A percentile compares a stretch with the other conserved stretches of the same genome.
Evolutionary conservation across 2,113 vertebrate species (phyloP).

Genomic region (Camelus dromedarius): DNA sequence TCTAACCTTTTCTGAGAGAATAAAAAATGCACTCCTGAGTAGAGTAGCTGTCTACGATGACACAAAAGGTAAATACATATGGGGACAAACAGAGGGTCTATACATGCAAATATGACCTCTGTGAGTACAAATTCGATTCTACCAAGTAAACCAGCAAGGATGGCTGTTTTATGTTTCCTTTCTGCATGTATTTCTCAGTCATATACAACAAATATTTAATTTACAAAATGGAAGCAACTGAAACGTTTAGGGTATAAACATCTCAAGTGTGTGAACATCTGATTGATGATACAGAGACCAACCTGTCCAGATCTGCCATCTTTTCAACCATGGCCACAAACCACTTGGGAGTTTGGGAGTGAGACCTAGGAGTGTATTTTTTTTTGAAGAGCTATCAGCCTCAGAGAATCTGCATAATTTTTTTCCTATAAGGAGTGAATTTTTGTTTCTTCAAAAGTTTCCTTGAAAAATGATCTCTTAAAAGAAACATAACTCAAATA

Average conservation of each 20-base stretch:
- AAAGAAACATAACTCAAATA: not conserved
- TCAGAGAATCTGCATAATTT: not conserved
- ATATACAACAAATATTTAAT: constrained; percentile 61
- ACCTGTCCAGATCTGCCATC: not conserved
- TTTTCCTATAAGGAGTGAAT: not conserved
- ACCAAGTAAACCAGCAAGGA: constrained; percentile 56
- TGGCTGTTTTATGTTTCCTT: not conserved
- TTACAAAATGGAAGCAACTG: constrained; percentile 59
- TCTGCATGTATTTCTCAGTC: not conserved
- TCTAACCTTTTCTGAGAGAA: not conserved
- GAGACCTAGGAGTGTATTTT: not conserved
- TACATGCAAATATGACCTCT: not conserved
- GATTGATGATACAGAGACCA: constrained; percentile 45
- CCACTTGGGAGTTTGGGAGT: not conserved
- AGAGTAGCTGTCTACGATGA: not conserved
- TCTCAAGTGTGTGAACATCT: constrained; percentile 50
- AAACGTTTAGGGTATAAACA: constrained; percentile 48
- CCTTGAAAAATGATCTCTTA: not conserved
- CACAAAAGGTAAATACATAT: constrained; percentile 37
- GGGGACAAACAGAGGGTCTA: not conserved
- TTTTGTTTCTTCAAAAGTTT: constrained; percentile 30
- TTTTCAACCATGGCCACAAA: not conserved
- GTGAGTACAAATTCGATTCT: constrained; percentile 63
- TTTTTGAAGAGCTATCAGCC: not conserved
- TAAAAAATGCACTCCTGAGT: not conserved